Conservation (phyloP, 1,140 invertebrate genomes). For the Oryctes rhinoceros region DNA sequence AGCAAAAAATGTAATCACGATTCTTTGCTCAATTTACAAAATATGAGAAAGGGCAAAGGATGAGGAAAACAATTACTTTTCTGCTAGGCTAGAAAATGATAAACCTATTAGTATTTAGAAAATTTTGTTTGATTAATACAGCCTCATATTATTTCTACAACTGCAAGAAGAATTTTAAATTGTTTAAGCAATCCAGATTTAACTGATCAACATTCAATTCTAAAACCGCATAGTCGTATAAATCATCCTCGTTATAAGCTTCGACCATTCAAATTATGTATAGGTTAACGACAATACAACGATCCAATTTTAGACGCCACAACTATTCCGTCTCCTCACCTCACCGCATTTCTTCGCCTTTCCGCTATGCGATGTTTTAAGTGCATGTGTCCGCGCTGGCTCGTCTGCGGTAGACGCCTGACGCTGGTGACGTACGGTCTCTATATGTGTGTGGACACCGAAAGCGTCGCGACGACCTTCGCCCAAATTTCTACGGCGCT, state of each 20-base stretch:
- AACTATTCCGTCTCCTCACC: neutral
- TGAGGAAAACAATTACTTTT: too few species aligned
- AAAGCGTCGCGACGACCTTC: constrained; percentile 22
- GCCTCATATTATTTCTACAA: too few species aligned
- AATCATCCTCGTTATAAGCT: neutral
- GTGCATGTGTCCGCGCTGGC: constrained; percentile 10
- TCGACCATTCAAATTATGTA: neutral
- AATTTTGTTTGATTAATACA: too few species aligned
- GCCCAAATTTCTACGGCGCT: constrained; percentile 25
- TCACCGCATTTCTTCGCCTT: neutral
- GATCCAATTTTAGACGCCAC: constrained; percentile 25
- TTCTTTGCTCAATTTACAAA: too few species aligned
- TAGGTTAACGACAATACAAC: neutral
- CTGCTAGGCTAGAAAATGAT: too few species aligned
- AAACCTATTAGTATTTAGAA: too few species aligned
- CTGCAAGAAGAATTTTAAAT: too few species aligned
- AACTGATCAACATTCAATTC: neutral
- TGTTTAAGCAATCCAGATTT: too few species aligned
- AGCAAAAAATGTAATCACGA: too few species aligned
- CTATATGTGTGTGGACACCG: neutral
- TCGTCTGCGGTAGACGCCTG: neutral
- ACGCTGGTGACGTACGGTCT: neutral
- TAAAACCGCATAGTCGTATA: neutral
- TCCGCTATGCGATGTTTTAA: neutral
- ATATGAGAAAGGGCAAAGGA: too few species aligned